phyloP scores from a whole-genome alignment of 2,888 invertebrate genomes.

The Plebejus melissa region DNA sequence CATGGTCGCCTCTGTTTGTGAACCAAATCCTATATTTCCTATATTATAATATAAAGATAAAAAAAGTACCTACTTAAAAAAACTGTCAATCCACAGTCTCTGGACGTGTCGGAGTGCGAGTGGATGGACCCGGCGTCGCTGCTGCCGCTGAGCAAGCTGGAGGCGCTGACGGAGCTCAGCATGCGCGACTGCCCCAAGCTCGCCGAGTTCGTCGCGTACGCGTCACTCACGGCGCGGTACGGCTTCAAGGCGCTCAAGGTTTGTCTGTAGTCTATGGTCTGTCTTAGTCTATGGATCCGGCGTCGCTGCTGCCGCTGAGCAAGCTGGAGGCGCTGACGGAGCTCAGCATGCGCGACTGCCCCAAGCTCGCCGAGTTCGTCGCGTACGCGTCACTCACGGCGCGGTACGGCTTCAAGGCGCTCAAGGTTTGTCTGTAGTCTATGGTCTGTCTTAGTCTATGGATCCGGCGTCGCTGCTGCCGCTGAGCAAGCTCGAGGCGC shows the following conservation, averaged over 20 bases:
- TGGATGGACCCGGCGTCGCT: slow-evolving; percentile 88
- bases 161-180: slow-evolving; percentile 79
- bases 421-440: slow-evolving; percentile 63
- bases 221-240: slow-evolving; percentile 85
- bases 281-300: neutral
- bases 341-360: slow-evolving; percentile 82
- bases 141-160: slow-evolving; percentile 85
- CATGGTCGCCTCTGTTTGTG: too few relatives aligned
- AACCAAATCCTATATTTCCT: too few relatives aligned
- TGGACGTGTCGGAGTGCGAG: slow-evolving; percentile 84
- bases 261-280: slow-evolving; percentile 24
- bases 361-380: slow-evolving; percentile 83
- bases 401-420: slow-evolving; percentile 82
- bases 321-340: slow-evolving; percentile 82
- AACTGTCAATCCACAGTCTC: slow-evolving; percentile 63
- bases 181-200: slow-evolving; percentile 83
- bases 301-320: slow-evolving; percentile 83
- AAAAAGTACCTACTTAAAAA: too few relatives aligned
- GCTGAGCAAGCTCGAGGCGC: slow-evolving; percentile 82
- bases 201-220: slow-evolving; percentile 86
- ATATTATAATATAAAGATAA: too few relatives aligned
- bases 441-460: slow-evolving; percentile 49
- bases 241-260: slow-evolving; percentile 83
- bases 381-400: slow-evolving; percentile 88
- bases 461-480: slow-evolving; percentile 85